Base-by-base conservation (phyloP, 2,888 invertebrate genomes). In the Calephelis perditalis region DNA sequence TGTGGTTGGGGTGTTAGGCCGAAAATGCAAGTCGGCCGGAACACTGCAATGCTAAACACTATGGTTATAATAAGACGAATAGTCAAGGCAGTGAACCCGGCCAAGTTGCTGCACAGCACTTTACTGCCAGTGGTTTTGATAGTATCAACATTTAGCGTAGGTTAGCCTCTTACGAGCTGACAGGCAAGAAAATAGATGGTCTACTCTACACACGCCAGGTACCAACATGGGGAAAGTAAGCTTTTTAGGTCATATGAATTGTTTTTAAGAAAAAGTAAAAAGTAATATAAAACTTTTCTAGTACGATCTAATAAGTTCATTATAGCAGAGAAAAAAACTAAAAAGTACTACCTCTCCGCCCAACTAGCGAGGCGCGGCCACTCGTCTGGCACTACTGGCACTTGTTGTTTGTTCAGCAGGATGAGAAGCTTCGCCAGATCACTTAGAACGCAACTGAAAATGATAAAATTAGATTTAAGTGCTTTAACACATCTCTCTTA, bases 351-450 rank as follows among this genome's bases (percentile, higher is more conserved):
- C 84, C 95, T 92, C 75, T 96, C 96, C 11, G 96, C 96, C 96
- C 96, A 96, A 67, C 94, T 94, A 62, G 95, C 93, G 43, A 97
- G 91, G 63, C 95, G 92, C 71, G 94, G 94, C 97, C 96, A 97
- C 73, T 97, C 96, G 57, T 95, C 94, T 7, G 96, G 96, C 12
- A 95, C 94, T 56, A 94, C 92, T 5, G 93, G 92, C 69, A 96
- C 93, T 70, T 94, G 92, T 70, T 95, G 95, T 72, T 95, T 93
- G 84, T 96, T 96, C 59, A 96, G 87, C 67, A 96, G 88, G 69
- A 96, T 94, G 64, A 97, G 91, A 72, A 96, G 93, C 87, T 96
- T 95, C 59, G 96, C 96, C 73, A 97, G 89, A 81, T 97, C 96
- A 65, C 95, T 91, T 73, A 91, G 92, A 83, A 91, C 81, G 77